Evolutionary conservation across 2,797 vertebrate genomes (phyloP).

Genomic region (Rhinichthys osculus): DNA sequence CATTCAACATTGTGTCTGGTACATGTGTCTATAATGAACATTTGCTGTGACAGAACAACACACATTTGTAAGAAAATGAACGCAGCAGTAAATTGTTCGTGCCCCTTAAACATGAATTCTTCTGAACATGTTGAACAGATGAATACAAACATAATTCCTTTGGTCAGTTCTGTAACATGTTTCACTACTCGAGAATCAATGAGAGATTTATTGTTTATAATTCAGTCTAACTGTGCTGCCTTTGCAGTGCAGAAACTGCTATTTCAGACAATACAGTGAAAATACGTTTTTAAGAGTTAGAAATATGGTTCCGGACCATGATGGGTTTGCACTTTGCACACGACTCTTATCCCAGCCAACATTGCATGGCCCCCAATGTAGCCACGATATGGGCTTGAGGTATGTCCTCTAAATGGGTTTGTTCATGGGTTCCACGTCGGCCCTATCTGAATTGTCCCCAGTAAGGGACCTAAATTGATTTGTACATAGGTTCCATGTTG

Average conservation of each 20-base stretch:
- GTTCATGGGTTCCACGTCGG: not conserved
- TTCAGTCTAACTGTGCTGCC: conserved; percentile 1
- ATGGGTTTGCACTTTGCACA: too few species aligned
- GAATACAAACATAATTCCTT: not conserved
- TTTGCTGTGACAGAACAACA: not conserved
- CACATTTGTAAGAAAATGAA: conserved; percentile 1
- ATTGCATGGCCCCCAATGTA: too few species aligned
- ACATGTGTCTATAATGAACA: not conserved
- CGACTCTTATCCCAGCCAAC: too few species aligned
- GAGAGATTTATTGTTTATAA: conserved; percentile 6
- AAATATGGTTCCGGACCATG: not conserved
- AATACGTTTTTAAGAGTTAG: not conserved
- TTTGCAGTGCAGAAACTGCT: conserved; percentile 1
- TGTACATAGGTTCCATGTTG: not conserved
- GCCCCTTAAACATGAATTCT: not conserved
- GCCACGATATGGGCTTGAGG: too few species aligned
- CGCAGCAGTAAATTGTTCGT: not conserved
- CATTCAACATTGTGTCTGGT: not conserved
- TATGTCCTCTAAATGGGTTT: not conserved
- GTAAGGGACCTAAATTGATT: not conserved
- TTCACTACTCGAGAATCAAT: not conserved
- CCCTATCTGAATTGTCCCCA: not conserved
- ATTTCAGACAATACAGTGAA: conserved; percentile 15
- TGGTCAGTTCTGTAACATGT: not conserved
- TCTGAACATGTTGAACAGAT: not conserved